A percentile compares a stretch with the other conserved stretches of the same genome.
Evolutionary conservation across 92 coral and sea anemone genomes (phyloP).

Genomic region (Diadumene lineata): DNA sequence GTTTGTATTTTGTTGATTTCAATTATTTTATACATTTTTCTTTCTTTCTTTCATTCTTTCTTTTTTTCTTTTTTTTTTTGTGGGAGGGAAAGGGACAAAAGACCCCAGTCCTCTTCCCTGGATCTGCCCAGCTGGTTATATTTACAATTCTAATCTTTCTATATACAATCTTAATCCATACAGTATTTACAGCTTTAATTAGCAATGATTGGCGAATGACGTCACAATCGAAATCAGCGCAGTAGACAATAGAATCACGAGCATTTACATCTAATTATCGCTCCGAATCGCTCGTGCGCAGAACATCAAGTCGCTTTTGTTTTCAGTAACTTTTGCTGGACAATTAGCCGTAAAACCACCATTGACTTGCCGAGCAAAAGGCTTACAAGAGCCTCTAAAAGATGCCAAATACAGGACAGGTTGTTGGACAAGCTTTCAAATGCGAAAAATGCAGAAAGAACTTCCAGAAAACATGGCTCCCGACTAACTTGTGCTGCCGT

Average conservation of each 20-base stretch:
- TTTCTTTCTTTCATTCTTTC: no score
- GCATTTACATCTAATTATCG: conserved; percentile 36
- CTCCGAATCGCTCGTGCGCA: conserved; percentile 23
- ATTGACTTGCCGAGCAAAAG: background rate
- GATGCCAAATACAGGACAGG: conserved; percentile 93
- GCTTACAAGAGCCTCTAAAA: conserved; percentile 7
- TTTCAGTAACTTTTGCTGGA: conserved; percentile 5
- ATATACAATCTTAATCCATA: background rate
- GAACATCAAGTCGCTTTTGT: background rate
- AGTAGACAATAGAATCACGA: conserved; percentile 34
- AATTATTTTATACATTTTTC: no score
- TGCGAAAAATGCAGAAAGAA: conserved; percentile 85
- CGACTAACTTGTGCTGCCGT: conserved; percentile 87
- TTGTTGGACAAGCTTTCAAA: conserved; percentile 71
- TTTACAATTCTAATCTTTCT: background rate
- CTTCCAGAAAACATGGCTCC: conserved; percentile 87
- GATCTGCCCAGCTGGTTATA: background rate
- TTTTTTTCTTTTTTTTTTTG: no score
- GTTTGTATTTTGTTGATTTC: no score
- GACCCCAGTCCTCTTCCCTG: no score
- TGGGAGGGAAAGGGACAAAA: no score
- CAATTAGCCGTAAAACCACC: background rate
- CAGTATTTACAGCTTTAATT: background rate
- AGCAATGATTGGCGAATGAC: background rate
- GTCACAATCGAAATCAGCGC: conserved; percentile 3